phyloP scores from a whole-genome alignment of 2,888 invertebrate species.

The Glaucopsyche alexis region DNA sequence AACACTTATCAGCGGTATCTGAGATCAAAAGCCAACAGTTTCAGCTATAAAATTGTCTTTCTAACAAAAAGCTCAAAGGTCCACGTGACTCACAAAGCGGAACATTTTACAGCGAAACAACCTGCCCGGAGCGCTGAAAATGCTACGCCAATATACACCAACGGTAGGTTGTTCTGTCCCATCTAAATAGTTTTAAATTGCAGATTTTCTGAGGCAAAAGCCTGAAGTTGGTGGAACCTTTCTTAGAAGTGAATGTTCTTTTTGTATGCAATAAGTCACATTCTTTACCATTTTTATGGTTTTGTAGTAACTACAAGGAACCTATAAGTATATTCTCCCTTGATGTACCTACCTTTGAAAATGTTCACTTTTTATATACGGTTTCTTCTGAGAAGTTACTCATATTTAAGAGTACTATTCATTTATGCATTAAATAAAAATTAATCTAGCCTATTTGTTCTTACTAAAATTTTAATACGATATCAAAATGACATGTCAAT shows the following conservation, averaged over 20 bases:
- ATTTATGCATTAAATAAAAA: too few species aligned
- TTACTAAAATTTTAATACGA: too few species aligned
- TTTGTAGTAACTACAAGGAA: too few species aligned
- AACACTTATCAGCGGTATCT: too few species aligned
- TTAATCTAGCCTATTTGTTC: too few species aligned
- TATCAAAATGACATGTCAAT: too few species aligned
- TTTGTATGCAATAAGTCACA: background rate
- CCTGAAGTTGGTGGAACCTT: background rate
- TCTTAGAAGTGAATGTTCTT: background rate
- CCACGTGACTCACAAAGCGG: constrained; percentile 8
- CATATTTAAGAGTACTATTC: too few species aligned
- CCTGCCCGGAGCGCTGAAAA: constrained; percentile 17
- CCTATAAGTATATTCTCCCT: too few species aligned
- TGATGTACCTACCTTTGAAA: too few species aligned
- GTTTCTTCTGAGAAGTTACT: too few species aligned
- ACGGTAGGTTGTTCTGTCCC: background rate
- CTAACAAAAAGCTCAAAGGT: background rate
- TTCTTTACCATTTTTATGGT: too few species aligned
- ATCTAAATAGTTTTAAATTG: background rate
- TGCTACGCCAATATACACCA: constrained; percentile 7
- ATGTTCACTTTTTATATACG: too few species aligned
- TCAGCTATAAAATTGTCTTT: constrained; percentile 3
- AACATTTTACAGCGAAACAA: constrained; percentile 5
- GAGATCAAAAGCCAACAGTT: background rate
- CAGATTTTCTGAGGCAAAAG: background rate